Base-by-base conservation (phyloP, 2,797 vertebrate genomes). In the Ispidina lecontei region DNA sequence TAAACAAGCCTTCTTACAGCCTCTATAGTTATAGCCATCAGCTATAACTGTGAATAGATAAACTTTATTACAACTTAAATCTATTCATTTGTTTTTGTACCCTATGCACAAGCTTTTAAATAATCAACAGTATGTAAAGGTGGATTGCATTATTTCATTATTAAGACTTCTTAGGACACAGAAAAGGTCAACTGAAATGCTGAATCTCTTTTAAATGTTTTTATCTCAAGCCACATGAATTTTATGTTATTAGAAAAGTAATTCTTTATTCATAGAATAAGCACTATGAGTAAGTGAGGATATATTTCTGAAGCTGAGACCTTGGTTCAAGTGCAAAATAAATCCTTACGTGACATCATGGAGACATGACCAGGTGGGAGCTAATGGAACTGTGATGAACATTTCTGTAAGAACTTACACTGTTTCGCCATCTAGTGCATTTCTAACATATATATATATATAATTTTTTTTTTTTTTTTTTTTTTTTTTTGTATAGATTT, bases 71-170 rank as follows among this genome's bases (percentile, higher is more conserved):
- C 12, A 74, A 67, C 58, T 72, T 84, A 55, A 56, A 76, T 82
- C 35, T 89, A 62, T 39, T 88, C 1, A 63, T 67, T 78, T 89
- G 79, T 33, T 91, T 95, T 91, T 82, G 77, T 46, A 84, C 13
- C 16, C 71, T 65, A 64, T 29, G 68, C 31, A 59, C 64, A 87
- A 65, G 65, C 5, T 93, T 91, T 91, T 79, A 87, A 82, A 84
- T 89, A 92, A 77, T 88, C 54, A 82, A 77, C 10, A 17, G n/a
- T 82, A 92, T 68, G 49, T 56, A 76, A 94, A 90, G 25, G 63
- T 59, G 70, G n/a, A 75, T 35, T 46, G 39, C 31, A 29, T 86
- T 86, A 70, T 87, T 90, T 83, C 28, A 68, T 87, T 79, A 81
- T n/a, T 65, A 87, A 82, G 76, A 84, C 43, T 39, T 62, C 31